Base-by-base conservation (phyloP, 2,113 vertebrate species). In the Leucopsar rothschildi region DNA sequence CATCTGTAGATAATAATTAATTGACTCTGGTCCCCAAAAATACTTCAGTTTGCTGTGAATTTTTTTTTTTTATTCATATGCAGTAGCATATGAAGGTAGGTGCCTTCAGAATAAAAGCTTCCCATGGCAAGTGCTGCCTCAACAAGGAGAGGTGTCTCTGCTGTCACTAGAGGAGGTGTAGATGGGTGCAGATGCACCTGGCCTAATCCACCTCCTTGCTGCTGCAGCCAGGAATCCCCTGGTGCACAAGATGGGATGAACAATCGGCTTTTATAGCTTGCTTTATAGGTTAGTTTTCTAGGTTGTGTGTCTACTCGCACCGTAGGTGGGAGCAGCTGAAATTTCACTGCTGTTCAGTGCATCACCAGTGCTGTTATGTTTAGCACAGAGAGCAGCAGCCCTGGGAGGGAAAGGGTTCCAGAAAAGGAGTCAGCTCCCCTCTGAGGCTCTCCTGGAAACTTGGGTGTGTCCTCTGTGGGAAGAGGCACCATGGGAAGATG, bases 211-310 rank as follows among this genome's bases (percentile, higher is more conserved):
- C 42, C 16, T 70, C 55, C 64, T 70, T 55, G 27, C 56, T 88
- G 35, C 60, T 0, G 0, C 35, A 79, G 78, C 66, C 40, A 56
- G 77, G 69, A 81, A 28, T 27, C 68, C 39, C 22, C 59, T 73
- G 55, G 35, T 91, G 75, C 52, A 15, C 56, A 37, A 39, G 56
- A 55, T 73, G 80, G 79, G 55, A 63, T 95, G 88, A 96, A 40
- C 71, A 17, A 18, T 81, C 68, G 71, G 82, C 53, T 88, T 93
- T 96, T 94, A 94, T 65, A 47, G 78, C 81, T 94, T 55, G 81
- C 29, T 96, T 96, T 91, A 73, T 93, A 61, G 92, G 92, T 92
- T 97, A 57, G 70, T 80, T 96, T 95, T 94, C 91, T 94, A 70
- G 90, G 79, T 73, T 93, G 68, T 91, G 84, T 95, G 90, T 94